These are phyloP conservation scores for Ceyx erithaca DNA, from an alignment of 2,797 vertebrate species.

Conservation along the genomic window DNA sequence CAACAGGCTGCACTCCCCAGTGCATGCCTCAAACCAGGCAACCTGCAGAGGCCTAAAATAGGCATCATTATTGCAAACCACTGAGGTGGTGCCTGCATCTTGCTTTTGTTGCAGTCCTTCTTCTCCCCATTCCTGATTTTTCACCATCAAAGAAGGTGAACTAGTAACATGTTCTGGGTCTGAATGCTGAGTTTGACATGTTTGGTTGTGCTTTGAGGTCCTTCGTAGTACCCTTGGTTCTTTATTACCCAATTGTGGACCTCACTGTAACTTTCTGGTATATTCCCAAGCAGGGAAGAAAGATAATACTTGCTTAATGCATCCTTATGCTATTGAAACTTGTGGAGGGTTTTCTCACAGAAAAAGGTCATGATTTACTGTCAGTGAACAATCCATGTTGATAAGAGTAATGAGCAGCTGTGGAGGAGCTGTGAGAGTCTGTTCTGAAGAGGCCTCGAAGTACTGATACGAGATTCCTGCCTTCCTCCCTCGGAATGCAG, in stretches of 20 bases:
- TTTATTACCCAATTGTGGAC: neutral
- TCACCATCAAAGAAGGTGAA: neutral
- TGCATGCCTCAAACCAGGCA: neutral
- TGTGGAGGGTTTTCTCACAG: too few relatives aligned
- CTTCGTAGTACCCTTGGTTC: neutral
- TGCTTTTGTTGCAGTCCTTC: neutral
- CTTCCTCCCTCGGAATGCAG: too few relatives aligned
- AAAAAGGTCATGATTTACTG: too few relatives aligned
- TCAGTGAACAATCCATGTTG: too few relatives aligned
- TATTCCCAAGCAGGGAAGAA: neutral
- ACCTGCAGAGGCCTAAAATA: fast-evolving
- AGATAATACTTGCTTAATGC: neutral
- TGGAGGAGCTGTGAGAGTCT: too few relatives aligned
- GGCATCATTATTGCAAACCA: neutral
- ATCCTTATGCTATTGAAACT: neutral
- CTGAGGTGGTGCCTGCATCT: neutral
- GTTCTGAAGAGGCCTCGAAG: too few relatives aligned
- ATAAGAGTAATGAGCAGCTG: too few relatives aligned
- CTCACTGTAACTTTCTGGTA: neutral
- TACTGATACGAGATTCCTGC: too few relatives aligned
- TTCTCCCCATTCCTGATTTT: neutral
- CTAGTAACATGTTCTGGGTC: neutral
- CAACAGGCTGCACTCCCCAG: neutral
- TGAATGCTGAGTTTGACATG: neutral
- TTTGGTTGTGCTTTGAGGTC: neutral